Percentiles rank a stretch among this genome's conserved stretches.
Conservation (phyloP, 2,797 vertebrate genomes). For the Falco peregrinus region DNA sequence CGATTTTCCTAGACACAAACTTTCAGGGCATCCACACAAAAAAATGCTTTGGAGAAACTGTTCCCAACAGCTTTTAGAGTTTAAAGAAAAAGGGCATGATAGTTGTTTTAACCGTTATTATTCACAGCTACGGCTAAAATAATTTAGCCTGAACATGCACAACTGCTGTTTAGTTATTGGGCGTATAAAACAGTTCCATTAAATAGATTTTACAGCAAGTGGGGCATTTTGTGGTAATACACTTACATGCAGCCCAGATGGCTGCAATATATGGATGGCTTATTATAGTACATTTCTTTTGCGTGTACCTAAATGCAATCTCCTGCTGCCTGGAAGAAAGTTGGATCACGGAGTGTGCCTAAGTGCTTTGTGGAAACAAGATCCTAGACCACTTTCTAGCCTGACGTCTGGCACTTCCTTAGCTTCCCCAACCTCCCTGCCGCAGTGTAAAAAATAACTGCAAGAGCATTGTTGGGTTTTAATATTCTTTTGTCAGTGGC, state of each 20-base stretch:
- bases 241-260: background rate
- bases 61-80: background rate
- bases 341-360: background rate
- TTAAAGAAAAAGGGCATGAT: background rate
- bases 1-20: background rate
- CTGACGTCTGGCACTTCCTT: background rate
- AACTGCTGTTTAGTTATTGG: background rate
- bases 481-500: background rate
- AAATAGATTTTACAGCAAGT: background rate
- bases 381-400: background rate
- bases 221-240: background rate
- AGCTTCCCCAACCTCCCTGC: background rate
- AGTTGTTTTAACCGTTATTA: background rate
- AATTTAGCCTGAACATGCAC: background rate
- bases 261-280: background rate
- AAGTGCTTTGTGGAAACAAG: background rate
- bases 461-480: background rate
- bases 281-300: conserved; percentile 10
- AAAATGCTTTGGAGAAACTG: background rate
- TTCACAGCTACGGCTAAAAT: background rate
- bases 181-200: background rate
- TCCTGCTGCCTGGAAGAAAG: background rate
- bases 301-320: background rate
- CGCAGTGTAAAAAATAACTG: background rate
- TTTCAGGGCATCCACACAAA: background rate